Evolutionary conservation across 2,113 vertebrate genomes (phyloP).

Genomic region (Cinclus cinclus): DNA sequence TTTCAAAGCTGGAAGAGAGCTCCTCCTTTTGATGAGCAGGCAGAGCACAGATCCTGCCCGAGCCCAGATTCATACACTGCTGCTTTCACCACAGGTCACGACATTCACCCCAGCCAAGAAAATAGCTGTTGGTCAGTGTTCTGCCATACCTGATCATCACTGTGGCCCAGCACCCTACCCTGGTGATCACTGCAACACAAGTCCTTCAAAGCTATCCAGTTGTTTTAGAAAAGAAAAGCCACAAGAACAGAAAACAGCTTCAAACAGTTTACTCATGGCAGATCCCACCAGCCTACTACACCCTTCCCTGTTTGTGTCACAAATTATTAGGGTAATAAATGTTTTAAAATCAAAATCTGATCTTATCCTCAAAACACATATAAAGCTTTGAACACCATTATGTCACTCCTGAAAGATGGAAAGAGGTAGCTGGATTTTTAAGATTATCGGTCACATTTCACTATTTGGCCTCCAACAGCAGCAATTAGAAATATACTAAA

Average conservation of each 20-base stretch:
- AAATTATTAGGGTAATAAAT: neutral
- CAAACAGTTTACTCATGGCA: neutral
- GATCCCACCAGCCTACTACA: neutral
- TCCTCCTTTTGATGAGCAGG: neutral
- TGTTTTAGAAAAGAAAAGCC: neutral
- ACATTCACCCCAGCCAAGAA: neutral
- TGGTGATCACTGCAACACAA: neutral
- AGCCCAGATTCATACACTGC: neutral
- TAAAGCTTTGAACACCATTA: neutral
- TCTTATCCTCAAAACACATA: neutral
- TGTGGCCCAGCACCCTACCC: neutral
- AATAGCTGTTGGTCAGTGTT: neutral
- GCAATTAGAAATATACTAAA: neutral
- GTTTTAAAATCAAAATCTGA: neutral
- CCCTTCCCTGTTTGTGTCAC: neutral
- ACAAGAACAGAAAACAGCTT: neutral
- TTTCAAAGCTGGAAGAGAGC: neutral
- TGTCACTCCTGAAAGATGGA: neutral
- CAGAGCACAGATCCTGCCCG: neutral
- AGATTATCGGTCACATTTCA: neutral
- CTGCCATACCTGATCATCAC: neutral
- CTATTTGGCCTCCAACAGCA: neutral
- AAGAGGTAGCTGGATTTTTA: neutral
- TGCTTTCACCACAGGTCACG: neutral
- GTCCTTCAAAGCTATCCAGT: neutral